Evolutionary conservation across 2,888 invertebrate genomes (phyloP), one percentile per base, ranked within the genome.

Genomic region (Spilosoma lubricipeda): DNA sequence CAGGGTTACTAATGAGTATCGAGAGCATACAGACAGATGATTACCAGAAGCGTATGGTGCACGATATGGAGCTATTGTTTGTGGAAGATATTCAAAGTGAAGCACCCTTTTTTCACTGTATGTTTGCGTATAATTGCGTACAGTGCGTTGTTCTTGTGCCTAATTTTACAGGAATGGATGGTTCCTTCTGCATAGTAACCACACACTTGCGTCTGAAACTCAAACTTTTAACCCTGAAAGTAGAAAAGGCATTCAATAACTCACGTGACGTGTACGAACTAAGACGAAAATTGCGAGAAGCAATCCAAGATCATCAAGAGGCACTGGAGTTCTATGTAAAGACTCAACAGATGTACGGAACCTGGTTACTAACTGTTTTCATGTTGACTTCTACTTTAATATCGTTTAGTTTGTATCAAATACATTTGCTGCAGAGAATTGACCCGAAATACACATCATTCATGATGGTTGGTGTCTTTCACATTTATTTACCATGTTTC

Each of bases 161-260:
- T 3, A 90, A 90, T 59, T 94, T 90, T 74, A 81, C 87, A 8
- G 93, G 93, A 1, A 90, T 93, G 20, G 94, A 93, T 59, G 93
- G 93, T 0, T 92, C 92, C 0, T 93, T 93, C 74, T 93, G 93
- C 73, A 93, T 94, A 70, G 90, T 91, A 1, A 91, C 90, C 0
- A 91, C 90, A 1, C 93, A 94, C 78, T 82, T 93, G 45, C 85
- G 90, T 11, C 81, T 94, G 2, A 94, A 94, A 78, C 75, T 94
- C 23, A 93, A 93, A 81, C 74, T 94, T 65, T 80, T 93, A 76
- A 77, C 85, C 0, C 86, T 88, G 64, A 92, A 91, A 76, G 81
- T 92, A 45, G 56, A 85, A 0, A 89, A 79, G 68, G 90, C 91
- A 0, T 93, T 93, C 76, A 77, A 82, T 56, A 79, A 87, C 66